Evolutionary conservation across 2,797 vertebrate species (phyloP), one percentile per base, ranked within the genome.

Genomic region (Sciurus carolinensis): DNA sequence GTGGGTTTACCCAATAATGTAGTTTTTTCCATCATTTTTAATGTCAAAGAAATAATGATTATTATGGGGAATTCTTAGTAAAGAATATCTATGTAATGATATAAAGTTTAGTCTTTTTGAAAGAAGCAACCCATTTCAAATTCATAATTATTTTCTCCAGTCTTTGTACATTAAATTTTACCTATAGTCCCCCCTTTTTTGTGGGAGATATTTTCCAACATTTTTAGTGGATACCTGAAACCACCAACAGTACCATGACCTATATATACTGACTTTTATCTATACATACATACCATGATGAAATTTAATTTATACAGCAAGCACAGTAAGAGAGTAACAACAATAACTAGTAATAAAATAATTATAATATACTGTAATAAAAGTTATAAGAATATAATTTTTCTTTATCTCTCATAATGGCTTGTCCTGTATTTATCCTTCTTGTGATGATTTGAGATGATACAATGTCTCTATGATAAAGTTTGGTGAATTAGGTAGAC

Each of bases 101-200:
- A 54, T 69, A 54, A 42, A 90, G 2, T 36, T 66, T 22, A 80
- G 69, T 82, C 15, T 36, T 86, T 89, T 96, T 90, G 36, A 77
- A 28, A 93, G 36, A 75, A 42, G 30, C 26, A 57, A 88, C 9
- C 5, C 54, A 90, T 81, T 93, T 95, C 30, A 88, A 81, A 69
- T 92, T 90, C 22, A 36, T 7, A 87, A 54, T 18, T 7, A 22
- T 82, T 1, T 77, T 76, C 12, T 86, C 15, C 47, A 36, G 36
- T 39, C 20, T 59, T 85, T 79, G 1, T n/a, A 28, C 84, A 4
- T 52, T 67, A 28, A 50, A 13, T 69, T 92, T 84, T 85, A 33
- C 6, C 36, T 80, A 42, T 1, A 24, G 5, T 47, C 10, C 24
- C 2, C 30, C 44, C 5, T 80, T 33, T n/a, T 44, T 1, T 64